Percentiles rank a stretch among this genome's conserved stretches.
These are phyloP conservation scores for Chascanopsetta lugubris DNA, from an alignment of 2,113 vertebrate genomes.

Conservation along the genomic window DNA sequence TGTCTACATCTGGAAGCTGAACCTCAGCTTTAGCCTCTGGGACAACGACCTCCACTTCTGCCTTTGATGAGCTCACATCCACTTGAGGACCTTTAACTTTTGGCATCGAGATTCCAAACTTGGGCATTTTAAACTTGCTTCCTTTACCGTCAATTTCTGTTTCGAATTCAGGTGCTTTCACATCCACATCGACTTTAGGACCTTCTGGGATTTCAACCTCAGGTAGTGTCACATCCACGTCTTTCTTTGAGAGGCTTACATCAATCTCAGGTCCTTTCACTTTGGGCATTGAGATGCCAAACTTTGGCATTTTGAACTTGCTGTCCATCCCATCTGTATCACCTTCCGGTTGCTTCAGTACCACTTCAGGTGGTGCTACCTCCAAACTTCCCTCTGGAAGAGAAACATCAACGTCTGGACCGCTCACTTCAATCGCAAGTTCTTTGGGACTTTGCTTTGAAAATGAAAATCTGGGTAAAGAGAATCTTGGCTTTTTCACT, in stretches of 20 bases:
- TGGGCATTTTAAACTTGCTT: slow-evolving; percentile 72
- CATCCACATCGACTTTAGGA: slow-evolving; percentile 45
- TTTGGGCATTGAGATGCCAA: slow-evolving; percentile 48
- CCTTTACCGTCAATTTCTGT: slow-evolving; percentile 33
- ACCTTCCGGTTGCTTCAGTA: slow-evolving; percentile 34
- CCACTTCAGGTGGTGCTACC: slow-evolving; percentile 35
- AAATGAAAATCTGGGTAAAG: slow-evolving; percentile 67
- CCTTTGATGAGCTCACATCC: slow-evolving; percentile 30
- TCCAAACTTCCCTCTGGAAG: slow-evolving; percentile 27
- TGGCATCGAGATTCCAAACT: slow-evolving; percentile 61
- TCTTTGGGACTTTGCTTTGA: slow-evolving; percentile 64
- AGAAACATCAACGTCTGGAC: slow-evolving; percentile 35
- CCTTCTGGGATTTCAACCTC: slow-evolving; percentile 51
- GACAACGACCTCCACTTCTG: slow-evolving; percentile 7
- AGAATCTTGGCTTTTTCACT: slow-evolving; percentile 66
- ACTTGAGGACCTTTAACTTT: slow-evolving; percentile 34
- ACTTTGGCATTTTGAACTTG: slow-evolving; percentile 62
- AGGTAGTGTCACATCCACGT: slow-evolving; percentile 11
- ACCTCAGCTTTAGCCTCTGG: slow-evolving; percentile 22
- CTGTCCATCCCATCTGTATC: slow-evolving; percentile 25
- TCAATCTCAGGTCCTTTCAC: slow-evolving; percentile 30
- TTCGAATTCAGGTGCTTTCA: slow-evolving; percentile 14
- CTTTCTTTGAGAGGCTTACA: slow-evolving; percentile 20
- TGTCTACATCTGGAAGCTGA: neutral
- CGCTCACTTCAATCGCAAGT: slow-evolving; percentile 48